Percentiles rank a stretch among this genome's conserved stretches.
Conservation (phyloP, 1,140 invertebrate species). For the Galleria mellonella region DNA sequence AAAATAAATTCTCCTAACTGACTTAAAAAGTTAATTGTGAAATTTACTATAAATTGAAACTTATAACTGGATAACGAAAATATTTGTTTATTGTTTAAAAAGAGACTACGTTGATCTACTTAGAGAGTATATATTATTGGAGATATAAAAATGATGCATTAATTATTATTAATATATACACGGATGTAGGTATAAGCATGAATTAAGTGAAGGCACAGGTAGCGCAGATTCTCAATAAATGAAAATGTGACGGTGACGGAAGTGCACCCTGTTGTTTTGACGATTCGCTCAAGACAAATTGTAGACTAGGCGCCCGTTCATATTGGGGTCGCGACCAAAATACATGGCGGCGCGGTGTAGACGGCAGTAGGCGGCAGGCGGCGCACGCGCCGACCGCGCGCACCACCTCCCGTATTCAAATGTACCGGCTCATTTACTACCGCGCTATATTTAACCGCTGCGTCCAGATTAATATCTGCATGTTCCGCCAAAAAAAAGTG, state of each 20-base stretch:
- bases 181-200: no score
- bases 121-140: no score
- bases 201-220: conserved; percentile 1
- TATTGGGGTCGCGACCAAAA: conserved; percentile 69
- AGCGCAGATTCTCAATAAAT: conserved; percentile 11
- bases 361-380: conserved; percentile 62
- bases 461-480: conserved; percentile 56
- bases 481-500: conserved; percentile 53
- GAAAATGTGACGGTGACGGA: conserved; percentile 29
- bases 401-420: conserved; percentile 39
- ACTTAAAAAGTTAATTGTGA: no score
- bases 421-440: conserved; percentile 54
- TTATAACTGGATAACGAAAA: no score
- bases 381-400: conserved; percentile 66
- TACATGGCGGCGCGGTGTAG: conserved; percentile 50
- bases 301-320: conserved; percentile 59
- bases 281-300: conserved; percentile 66
- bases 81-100: no score
- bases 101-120: no score
- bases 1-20: no score
- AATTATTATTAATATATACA: no score
- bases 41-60: no score
- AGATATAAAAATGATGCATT: no score
- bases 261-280: conserved; percentile 49
- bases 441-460: conserved; percentile 64